phyloP scores from a whole-genome alignment of 2,888 invertebrate genomes.

The Clostera curtula region DNA sequence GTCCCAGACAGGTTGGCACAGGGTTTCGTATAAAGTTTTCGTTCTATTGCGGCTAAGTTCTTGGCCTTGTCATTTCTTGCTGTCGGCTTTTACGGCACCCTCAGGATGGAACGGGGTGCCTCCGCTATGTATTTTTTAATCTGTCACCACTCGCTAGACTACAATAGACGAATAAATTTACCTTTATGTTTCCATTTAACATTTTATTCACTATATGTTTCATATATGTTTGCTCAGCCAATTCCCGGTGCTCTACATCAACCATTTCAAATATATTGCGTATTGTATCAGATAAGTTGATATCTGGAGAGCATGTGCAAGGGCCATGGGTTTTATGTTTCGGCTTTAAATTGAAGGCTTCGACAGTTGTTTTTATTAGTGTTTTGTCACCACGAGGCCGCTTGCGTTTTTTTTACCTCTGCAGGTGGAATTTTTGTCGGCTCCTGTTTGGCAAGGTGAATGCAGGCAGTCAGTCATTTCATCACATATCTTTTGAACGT shows the following conservation, averaged over 20 bases:
- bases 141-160: no score
- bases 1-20: no score
- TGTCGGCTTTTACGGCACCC: no score
- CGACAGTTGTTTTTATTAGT: slow-evolving; percentile 52
- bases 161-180: no score
- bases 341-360: slow-evolving; percentile 54
- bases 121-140: no score
- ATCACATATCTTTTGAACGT: no score
- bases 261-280: slow-evolving; percentile 64
- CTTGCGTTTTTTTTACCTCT: slow-evolving; percentile 33
- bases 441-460: slow-evolving; percentile 31
- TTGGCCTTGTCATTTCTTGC: no score
- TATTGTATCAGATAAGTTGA: slow-evolving; percentile 58
- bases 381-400: slow-evolving; percentile 31
- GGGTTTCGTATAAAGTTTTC: no score
- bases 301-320: slow-evolving; percentile 57
- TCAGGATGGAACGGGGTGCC: no score
- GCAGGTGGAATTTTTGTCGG: slow-evolving; percentile 33
- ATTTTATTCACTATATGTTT: slow-evolving; percentile 63
- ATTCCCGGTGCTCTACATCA: slow-evolving; percentile 51
- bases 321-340: slow-evolving; percentile 42
- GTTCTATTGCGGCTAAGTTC: no score
- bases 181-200: slow-evolving; percentile 43
- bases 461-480: no score
- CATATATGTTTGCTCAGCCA: slow-evolving; percentile 52